Conservation (phyloP, 2,888 invertebrate species). For the Metallyticus violacea region DNA sequence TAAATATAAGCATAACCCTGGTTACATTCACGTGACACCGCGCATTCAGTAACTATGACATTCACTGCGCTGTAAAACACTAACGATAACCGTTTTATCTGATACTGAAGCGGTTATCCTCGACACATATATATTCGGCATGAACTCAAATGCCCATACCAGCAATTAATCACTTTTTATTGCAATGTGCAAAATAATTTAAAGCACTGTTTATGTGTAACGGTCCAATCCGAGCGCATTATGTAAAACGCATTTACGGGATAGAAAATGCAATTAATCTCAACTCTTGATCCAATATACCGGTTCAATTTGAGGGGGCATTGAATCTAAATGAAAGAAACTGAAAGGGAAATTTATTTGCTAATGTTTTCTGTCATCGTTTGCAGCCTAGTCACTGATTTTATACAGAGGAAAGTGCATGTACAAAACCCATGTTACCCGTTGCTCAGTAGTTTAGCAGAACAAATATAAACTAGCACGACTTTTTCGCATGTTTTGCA, state of each 20-base stretch:
- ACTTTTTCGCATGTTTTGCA: too few species aligned
- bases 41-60: too few species aligned
- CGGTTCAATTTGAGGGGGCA: background rate
- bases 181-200: background rate
- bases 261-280: background rate
- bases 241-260: background rate
- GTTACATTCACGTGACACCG: too few species aligned
- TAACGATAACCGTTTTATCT: too few species aligned
- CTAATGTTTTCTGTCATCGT: background rate
- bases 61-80: too few species aligned
- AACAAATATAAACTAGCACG: too few species aligned
- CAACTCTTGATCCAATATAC: background rate
- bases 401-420: too few species aligned
- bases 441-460: too few species aligned
- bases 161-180: background rate
- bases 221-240: background rate
- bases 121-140: too few species aligned
- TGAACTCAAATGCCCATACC: too few species aligned
- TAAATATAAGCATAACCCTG: too few species aligned
- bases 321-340: background rate
- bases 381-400: background rate
- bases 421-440: too few species aligned
- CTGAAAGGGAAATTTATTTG: background rate
- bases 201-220: background rate
- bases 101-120: background rate